Percentiles rank a stretch among this genome's conserved stretches.
Conservation (phyloP, 2,797 vertebrate species). For the Spea hammondii region DNA sequence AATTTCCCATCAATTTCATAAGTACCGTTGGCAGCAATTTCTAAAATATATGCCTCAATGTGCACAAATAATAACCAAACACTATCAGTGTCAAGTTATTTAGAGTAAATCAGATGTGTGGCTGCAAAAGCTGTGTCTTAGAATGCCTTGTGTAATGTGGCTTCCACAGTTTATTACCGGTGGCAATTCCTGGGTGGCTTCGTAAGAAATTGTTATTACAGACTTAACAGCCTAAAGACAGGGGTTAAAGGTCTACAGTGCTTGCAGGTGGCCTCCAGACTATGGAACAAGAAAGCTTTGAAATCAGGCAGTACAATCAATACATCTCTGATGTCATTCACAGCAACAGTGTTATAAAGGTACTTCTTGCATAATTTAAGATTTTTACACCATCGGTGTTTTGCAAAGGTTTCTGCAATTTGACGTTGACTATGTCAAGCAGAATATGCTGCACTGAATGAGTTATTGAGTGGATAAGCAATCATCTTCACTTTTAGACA, state of each 20-base stretch:
- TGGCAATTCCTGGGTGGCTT: slow-evolving; percentile 24
- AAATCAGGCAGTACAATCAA: neutral
- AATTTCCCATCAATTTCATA: too few species aligned
- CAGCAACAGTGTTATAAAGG: too few species aligned
- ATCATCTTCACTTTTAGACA: slow-evolving; percentile 19
- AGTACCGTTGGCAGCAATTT: too few species aligned
- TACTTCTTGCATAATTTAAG: too few species aligned
- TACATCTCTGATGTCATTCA: slow-evolving; percentile 5
- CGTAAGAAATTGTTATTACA: slow-evolving; percentile 7
- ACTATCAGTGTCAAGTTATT: too few species aligned
- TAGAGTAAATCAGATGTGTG: too few species aligned
- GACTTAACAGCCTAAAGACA: slow-evolving; percentile 10
- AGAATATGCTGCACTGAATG: slow-evolving; percentile 1
- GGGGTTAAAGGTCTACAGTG: slow-evolving; percentile 12
- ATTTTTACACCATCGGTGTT: too few species aligned
- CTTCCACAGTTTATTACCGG: slow-evolving; percentile 1
- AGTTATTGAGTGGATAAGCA: slow-evolving; percentile 3
- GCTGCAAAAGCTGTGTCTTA: neutral
- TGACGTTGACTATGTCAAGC: too few species aligned
- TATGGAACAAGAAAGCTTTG: neutral
- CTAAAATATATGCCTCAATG: too few species aligned
- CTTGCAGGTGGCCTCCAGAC: slow-evolving; percentile 30
- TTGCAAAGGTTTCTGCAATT: neutral
- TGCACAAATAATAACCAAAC: too few species aligned
- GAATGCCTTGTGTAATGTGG: neutral